Percentiles rank a stretch among this genome's conserved stretches.
Evolutionary conservation across 1,140 invertebrate species (phyloP).

Genomic region (Cherax quadricarinatus): DNA sequence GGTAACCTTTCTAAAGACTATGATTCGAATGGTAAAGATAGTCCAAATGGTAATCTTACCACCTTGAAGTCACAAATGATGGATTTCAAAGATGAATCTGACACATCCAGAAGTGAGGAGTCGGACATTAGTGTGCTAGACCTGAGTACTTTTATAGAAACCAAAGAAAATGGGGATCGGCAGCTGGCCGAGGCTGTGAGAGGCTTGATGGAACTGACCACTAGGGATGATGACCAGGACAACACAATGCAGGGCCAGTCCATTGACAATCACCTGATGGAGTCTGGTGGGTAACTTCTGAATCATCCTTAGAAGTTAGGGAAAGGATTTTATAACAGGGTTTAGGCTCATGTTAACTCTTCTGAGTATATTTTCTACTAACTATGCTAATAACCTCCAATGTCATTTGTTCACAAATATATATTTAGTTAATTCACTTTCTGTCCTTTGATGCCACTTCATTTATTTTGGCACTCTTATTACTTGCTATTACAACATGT

Average conservation of each 20-base stretch:
- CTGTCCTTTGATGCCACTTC: no score
- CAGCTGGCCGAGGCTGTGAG: constrained; percentile 54
- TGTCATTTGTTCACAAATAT: no score
- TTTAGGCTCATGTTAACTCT: no score
- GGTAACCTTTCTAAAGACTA: constrained; percentile 62
- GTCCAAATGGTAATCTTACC: constrained; percentile 42
- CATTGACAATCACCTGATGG: constrained; percentile 25
- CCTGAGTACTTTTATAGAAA: constrained; percentile 52
- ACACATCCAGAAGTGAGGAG: constrained; percentile 66
- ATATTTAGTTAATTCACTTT: no score
- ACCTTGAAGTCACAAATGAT: constrained; percentile 32
- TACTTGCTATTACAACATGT: no score
- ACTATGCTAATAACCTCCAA: no score
- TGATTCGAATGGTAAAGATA: constrained; percentile 9
- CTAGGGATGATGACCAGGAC: constrained; percentile 35
- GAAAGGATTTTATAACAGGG: no score
- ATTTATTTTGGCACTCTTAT: no score
- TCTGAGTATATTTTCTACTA: no score
- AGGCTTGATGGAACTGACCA: constrained; percentile 52
- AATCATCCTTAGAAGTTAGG: no score
- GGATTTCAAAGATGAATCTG: constrained; percentile 61
- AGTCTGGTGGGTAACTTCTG: constrained; percentile 44
- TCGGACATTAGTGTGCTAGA: constrained; percentile 69
- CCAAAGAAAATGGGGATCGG: constrained; percentile 66
- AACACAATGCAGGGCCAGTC: not conserved